Evolutionary conservation across 2,888 invertebrate genomes (phyloP), one percentile per base, ranked within the genome.

Genomic region (Aethes cnicana): DNA sequence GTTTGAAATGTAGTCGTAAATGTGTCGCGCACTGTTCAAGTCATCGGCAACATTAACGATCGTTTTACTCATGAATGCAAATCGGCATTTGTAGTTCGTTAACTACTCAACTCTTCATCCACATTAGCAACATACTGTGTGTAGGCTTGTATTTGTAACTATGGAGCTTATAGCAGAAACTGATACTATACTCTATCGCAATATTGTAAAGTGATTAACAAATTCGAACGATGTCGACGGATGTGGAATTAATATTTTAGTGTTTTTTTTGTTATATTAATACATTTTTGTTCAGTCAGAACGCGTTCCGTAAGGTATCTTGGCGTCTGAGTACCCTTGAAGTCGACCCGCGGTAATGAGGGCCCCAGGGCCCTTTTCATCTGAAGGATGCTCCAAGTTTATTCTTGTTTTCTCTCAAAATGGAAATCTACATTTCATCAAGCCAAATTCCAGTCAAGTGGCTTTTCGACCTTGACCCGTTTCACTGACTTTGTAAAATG

Each of bases 71-170:
- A 39, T 39, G 25, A 25, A 25, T 39, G 9, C 16, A 14, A 39
- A 14, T n/a, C n/a, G 9, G 25, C 6, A 12, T 9, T 6, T 32
- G 47, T 35, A 18, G 32, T n/a, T n/a, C 35, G 46, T 23, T 48
- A 21, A 12, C n/a, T 20, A 14, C 26, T 43, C 20, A 53, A 30
- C 4, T 21, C 36, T 53, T 35, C 41, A 55, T 48, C 32, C 52
- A 42, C 42, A 39, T 32, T 54, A 56, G 58, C 58, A 61, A 58
- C 61, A 59, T 59, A 58, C 59, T 54, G 48, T 52, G 50, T 8
- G 11, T 35, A 11, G 56, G 41, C 59, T 59, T 39, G 36, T 0
- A 0, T 0, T 0, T 1, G 2, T 0, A 0, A 28, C 20, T n/a
- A 17, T 12, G 16, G 18, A 11, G 23, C 21, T 14, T 7, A 2